phyloP scores from a whole-genome alignment of 2,797 vertebrate species.

The Aselliscus stoliczkanus region DNA sequence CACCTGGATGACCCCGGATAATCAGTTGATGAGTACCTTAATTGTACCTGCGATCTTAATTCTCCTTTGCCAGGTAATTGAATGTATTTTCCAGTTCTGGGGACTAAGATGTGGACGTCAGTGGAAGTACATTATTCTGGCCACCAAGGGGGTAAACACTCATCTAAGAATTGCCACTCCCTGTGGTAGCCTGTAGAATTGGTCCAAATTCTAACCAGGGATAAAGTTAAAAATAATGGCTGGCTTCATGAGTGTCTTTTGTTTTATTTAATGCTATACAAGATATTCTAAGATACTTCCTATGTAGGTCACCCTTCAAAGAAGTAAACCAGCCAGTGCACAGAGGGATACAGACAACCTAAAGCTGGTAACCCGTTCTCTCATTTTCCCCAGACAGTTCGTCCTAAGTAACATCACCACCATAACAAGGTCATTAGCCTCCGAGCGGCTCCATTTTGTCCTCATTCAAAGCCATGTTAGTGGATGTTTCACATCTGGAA shows the following conservation, averaged over 20 bases:
- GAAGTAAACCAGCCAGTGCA: neutral
- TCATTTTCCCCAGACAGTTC: neutral
- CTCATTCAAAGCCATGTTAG: neutral
- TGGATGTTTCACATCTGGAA: neutral
- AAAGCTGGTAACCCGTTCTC: neutral
- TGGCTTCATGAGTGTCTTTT: neutral
- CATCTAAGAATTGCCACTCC: neutral
- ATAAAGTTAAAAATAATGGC: neutral
- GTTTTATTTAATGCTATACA: neutral
- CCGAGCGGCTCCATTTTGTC: neutral
- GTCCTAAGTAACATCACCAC: too few relatives aligned
- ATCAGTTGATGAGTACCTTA: neutral
- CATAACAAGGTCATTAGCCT: neutral
- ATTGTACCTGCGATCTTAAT: neutral
- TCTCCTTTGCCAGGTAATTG: neutral
- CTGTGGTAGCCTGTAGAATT: neutral
- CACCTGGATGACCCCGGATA: neutral
- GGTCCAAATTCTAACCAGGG: neutral
- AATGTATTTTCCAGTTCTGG: neutral
- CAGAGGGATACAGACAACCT: neutral
- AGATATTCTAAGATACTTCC: neutral
- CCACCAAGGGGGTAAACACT: too few relatives aligned
- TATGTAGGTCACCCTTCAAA: neutral
- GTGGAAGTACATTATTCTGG: neutral
- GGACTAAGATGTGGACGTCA: neutral